A percentile compares a stretch with the other conserved stretches of the same genome.
Conservation (phyloP, 2,113 vertebrate genomes). For the Empidonax traillii region DNA sequence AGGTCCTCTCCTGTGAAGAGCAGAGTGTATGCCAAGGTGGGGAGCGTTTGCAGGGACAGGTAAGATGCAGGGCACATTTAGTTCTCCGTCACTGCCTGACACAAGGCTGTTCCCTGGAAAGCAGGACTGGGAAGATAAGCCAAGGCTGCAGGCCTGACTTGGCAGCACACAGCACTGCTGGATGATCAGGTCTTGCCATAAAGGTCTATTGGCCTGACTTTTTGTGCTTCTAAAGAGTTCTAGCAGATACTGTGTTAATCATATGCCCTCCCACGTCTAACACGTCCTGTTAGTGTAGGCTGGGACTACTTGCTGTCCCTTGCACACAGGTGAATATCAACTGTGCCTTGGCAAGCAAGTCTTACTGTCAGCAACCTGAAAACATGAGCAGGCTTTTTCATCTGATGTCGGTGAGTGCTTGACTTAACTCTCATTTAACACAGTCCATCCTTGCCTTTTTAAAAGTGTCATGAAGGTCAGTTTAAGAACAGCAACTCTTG, state of each 20-base stretch:
- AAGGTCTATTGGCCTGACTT: background rate
- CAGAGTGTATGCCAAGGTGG: background rate
- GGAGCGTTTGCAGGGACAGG: background rate
- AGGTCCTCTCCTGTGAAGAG: background rate
- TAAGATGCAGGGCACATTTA: background rate
- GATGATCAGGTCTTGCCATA: background rate
- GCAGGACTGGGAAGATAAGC: background rate
- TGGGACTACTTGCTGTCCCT: background rate
- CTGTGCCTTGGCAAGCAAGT: background rate
- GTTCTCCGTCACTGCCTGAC: background rate
- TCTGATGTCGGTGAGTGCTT: background rate
- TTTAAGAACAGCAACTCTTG: background rate
- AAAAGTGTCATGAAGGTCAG: background rate
- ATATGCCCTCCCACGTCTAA: background rate
- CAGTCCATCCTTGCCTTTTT: background rate
- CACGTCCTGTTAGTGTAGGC: background rate
- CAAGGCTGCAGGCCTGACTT: background rate
- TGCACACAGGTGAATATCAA: background rate
- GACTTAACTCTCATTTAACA: background rate
- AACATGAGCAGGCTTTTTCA: background rate
- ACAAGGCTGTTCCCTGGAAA: background rate
- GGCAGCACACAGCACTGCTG: background rate
- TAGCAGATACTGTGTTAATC: background rate
- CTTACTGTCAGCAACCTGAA: background rate
- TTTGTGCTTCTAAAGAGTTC: background rate